Conservation (phyloP, 2,888 invertebrate genomes). For the Fabriciana adippe region DNA sequence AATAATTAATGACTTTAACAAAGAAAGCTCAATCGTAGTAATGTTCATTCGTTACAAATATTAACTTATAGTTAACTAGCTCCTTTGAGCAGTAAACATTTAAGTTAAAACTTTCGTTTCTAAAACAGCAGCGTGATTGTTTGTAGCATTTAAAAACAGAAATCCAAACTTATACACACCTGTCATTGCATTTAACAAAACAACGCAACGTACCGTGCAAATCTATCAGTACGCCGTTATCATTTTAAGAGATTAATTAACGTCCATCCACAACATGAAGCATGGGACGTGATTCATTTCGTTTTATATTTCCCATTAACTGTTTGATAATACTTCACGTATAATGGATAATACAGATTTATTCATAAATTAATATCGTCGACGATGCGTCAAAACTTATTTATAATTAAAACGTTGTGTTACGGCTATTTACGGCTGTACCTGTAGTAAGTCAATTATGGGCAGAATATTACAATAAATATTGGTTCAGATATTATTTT, state of each 20-base stretch:
- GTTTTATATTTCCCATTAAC: conserved; percentile 25
- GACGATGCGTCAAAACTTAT: conserved; percentile 20
- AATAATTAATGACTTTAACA: neutral
- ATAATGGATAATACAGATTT: conserved; percentile 24
- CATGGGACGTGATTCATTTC: conserved; percentile 15
- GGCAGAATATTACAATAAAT: too few relatives aligned
- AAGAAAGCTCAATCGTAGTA: conserved; percentile 4
- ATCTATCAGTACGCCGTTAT: conserved; percentile 20
- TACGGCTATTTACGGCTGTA: conserved; percentile 5
- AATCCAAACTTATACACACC: neutral
- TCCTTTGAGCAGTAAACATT: too few relatives aligned
- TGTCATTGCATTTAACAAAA: neutral
- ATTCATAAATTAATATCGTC: conserved; percentile 19
- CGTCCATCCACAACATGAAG: conserved; percentile 14
- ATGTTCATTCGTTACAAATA: neutral
- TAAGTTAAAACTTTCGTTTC: too few relatives aligned
- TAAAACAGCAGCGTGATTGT: neutral
- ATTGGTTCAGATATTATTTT: too few relatives aligned
- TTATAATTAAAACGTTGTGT: conserved; percentile 20
- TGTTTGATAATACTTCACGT: conserved; percentile 22
- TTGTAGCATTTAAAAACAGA: neutral
- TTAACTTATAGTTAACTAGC: too few relatives aligned
- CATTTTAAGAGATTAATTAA: conserved; percentile 29
- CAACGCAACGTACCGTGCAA: conserved; percentile 6
- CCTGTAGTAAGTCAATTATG: neutral